A percentile compares a stretch with the other conserved stretches of the same genome.
phyloP scores from a whole-genome alignment of 2,888 invertebrate species.

The Eristalinus sepulchralis region DNA sequence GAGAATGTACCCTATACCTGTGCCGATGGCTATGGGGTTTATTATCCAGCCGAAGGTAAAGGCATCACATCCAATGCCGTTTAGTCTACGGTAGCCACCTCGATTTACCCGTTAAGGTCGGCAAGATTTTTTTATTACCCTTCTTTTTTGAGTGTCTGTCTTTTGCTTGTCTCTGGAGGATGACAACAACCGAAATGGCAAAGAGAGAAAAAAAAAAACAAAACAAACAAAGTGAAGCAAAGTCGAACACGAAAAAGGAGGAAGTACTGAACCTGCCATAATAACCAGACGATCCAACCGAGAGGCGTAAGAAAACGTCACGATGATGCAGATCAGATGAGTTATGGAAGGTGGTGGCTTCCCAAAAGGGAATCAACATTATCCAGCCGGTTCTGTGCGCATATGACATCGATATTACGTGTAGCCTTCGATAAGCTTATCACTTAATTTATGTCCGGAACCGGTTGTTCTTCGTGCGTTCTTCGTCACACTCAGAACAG shows the following conservation, averaged over 20 bases:
- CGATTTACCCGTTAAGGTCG: conserved; percentile 65
- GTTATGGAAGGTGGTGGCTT: background rate
- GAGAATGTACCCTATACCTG: background rate
- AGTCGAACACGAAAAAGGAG: background rate
- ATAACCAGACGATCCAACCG: background rate
- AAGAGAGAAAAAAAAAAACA: conserved; percentile 1
- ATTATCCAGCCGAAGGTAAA: conserved; percentile 31
- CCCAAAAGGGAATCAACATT: background rate
- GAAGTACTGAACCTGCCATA: conserved; percentile 8
- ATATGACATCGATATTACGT: conserved; percentile 39
- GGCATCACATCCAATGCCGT: conserved; percentile 48
- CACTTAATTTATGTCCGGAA: conserved; percentile 21
- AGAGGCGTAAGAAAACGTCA: background rate
- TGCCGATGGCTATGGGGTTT: conserved; percentile 26
- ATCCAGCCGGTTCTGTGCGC: conserved; percentile 8
- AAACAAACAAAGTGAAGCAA: background rate
- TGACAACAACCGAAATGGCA: conserved; percentile 31
- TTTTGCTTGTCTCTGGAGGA: conserved; percentile 20
- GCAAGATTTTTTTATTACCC: conserved; percentile 15
- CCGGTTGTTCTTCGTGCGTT: conserved; percentile 37
- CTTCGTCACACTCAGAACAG: background rate
- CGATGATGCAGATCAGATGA: background rate
- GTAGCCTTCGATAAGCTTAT: conserved; percentile 10
- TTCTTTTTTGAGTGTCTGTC: background rate
- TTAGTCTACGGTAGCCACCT: conserved; percentile 51